Percentiles rank a stretch among this genome's conserved stretches.
These are phyloP conservation scores for Liodrosophila aerea DNA, from an alignment of 2,888 invertebrate genomes.

Conservation along the genomic window DNA sequence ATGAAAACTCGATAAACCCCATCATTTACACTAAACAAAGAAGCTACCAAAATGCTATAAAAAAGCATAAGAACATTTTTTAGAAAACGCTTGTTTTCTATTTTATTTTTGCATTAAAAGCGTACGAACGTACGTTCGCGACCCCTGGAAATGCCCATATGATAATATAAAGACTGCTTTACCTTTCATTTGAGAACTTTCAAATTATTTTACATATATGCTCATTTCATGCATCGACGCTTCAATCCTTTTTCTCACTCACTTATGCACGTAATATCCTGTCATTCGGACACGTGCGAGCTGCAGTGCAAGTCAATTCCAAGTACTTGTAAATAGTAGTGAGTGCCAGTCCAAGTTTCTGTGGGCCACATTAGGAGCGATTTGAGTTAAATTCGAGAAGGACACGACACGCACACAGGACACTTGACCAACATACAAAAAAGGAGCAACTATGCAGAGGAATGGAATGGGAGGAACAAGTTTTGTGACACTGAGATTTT, in stretches of 20 bases:
- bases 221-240: constrained; percentile 30
- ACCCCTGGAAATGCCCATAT: no score
- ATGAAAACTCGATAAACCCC: no score
- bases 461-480: constrained; percentile 4
- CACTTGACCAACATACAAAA: constrained; percentile 53
- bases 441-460: constrained; percentile 9
- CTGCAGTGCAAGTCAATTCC: constrained; percentile 51
- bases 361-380: constrained; percentile 49
- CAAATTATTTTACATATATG: constrained; percentile 15
- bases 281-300: constrained; percentile 57
- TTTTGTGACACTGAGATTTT: constrained; percentile 26
- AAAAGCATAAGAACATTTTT: no score
- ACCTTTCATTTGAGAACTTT: no score
- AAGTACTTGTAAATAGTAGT: constrained; percentile 51
- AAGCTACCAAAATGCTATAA: no score
- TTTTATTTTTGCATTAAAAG: no score
- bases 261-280: constrained; percentile 66
- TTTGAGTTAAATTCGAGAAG: constrained; percentile 48
- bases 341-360: constrained; percentile 47
- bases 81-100: no score
- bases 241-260: constrained; percentile 24
- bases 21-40: no score
- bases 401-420: constrained; percentile 59
- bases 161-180: no score
- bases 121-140: no score